Conservation (phyloP, 2,797 vertebrate genomes). For the Syndactyla subalaris region DNA sequence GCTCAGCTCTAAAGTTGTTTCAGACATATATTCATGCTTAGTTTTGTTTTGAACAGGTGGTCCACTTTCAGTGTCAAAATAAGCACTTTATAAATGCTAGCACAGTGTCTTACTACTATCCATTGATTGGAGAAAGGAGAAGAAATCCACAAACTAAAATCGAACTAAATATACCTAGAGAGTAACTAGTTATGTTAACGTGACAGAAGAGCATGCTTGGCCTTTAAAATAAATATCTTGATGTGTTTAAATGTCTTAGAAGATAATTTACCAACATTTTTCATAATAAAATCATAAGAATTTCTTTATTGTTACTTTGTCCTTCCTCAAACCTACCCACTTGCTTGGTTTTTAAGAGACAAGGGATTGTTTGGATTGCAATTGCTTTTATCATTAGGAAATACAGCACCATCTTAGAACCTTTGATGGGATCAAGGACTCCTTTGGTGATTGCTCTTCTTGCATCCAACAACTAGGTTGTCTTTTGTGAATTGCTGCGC, state of each 20-base stretch:
- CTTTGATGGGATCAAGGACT: neutral
- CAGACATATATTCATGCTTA: rapidly evolving
- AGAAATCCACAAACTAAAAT: neutral
- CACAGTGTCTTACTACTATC: neutral
- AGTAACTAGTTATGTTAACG: neutral
- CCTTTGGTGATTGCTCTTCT: neutral
- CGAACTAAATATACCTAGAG: neutral
- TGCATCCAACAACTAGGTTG: neutral
- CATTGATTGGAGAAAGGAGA: neutral
- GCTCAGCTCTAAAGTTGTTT: neutral
- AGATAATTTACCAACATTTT: neutral
- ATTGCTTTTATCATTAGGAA: neutral
- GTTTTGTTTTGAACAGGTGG: neutral
- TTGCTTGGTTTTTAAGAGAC: neutral
- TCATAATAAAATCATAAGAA: neutral
- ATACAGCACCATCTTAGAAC: neutral
- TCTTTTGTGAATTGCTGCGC: neutral
- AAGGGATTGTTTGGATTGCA: neutral
- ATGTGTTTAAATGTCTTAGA: neutral
- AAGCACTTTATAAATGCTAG: neutral
- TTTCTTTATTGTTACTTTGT: neutral
- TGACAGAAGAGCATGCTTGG: neutral
- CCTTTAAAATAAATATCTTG: neutral
- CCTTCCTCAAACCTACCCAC: neutral
- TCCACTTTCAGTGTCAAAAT: neutral